These are phyloP conservation scores for Caretta caretta DNA, from an alignment of 2,113 vertebrate genomes.

Conservation along the genomic window DNA sequence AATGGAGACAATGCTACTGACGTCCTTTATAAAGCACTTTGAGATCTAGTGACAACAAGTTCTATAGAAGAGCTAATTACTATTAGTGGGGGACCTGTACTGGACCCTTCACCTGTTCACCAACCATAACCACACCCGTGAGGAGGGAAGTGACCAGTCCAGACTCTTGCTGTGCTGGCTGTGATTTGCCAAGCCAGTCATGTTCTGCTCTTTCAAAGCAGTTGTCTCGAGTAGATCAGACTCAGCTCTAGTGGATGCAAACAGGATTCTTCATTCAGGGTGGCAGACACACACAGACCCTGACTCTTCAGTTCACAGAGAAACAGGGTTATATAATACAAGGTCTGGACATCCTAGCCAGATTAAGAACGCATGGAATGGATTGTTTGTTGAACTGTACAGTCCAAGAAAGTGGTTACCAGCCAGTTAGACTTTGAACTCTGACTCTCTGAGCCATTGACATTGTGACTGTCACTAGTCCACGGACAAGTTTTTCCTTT, in stretches of 20 bases:
- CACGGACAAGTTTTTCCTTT: not conserved
- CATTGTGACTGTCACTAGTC: not conserved
- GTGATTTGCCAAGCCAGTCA: not conserved
- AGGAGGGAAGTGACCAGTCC: not conserved
- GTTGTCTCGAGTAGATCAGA: not conserved
- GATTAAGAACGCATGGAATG: not conserved
- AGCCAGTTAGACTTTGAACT: slow-evolving; percentile 25
- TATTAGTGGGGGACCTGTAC: not conserved
- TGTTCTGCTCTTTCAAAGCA: not conserved
- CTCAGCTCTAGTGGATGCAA: not conserved
- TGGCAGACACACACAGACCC: not conserved
- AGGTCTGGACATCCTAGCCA: not conserved
- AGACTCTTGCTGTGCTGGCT: not conserved
- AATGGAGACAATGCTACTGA: not conserved
- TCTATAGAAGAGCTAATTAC: not conserved
- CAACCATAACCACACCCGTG: not conserved
- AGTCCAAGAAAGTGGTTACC: not conserved
- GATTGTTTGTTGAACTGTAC: slow-evolving; percentile 13
- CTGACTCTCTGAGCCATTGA: not conserved
- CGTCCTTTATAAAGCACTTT: not conserved
- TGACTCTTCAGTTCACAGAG: not conserved
- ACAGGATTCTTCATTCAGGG: not conserved
- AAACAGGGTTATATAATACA: rapidly evolving
- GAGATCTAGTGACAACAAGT: not conserved
- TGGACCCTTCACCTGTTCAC: not conserved